Conservation (phyloP, 2,888 invertebrate genomes). For the Gerosis bhagava region DNA sequence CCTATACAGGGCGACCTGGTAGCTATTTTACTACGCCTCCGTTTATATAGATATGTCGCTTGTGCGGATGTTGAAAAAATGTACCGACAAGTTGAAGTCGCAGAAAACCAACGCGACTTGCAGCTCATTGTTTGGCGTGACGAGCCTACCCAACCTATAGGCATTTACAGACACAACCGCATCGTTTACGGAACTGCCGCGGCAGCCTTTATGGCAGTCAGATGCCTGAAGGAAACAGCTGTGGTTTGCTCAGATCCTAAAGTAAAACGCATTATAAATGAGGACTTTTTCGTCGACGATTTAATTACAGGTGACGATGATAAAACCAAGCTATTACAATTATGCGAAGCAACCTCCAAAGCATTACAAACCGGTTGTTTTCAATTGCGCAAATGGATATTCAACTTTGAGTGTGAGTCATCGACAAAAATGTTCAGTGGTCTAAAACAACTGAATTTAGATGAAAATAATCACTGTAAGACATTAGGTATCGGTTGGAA, state of each 20-base stretch:
- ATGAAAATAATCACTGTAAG: conserved; percentile 7
- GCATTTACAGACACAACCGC: background rate
- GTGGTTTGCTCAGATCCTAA: background rate
- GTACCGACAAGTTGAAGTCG: background rate
- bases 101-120: too few relatives aligned
- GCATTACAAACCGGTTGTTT: background rate
- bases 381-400: background rate
- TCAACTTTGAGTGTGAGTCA: background rate
- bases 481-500: conserved; percentile 28
- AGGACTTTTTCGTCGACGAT: too few relatives aligned
- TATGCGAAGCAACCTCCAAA: background rate
- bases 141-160: background rate
- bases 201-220: background rate
- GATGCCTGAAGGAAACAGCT: background rate
- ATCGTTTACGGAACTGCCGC: background rate
- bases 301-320: background rate
- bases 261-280: background rate
- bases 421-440: background rate
- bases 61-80: too few relatives aligned
- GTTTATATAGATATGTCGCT: too few relatives aligned
- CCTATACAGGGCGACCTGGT: too few relatives aligned
- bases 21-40: too few relatives aligned
- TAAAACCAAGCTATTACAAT: background rate
- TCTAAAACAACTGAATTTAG: background rate
- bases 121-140: background rate